Conservation (phyloP, 2,888 invertebrate genomes). For the Hypsopygia costalis region DNA sequence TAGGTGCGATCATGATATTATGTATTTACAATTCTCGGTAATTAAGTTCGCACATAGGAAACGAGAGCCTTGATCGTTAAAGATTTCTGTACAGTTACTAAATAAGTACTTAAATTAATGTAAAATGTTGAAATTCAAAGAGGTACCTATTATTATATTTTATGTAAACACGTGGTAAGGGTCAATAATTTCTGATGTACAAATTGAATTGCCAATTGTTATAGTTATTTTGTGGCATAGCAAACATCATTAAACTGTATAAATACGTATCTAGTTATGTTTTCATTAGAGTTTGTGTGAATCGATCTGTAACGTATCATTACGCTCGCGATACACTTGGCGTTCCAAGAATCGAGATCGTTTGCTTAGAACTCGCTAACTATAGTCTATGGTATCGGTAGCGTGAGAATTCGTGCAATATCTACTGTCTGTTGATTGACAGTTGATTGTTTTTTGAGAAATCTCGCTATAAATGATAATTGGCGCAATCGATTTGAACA, state of each 20-base stretch:
- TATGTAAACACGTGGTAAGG: too few species aligned
- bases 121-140: too few species aligned
- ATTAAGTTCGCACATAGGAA: too few species aligned
- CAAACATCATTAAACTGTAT: background rate
- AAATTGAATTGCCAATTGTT: too few species aligned
- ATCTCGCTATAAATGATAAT: conserved; percentile 11
- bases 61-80: too few species aligned
- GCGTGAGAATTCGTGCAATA: conserved; percentile 63
- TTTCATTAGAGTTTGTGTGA: conserved; percentile 33
- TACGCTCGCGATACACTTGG: conserved; percentile 46
- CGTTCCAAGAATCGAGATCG: conserved; percentile 56
- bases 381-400: conserved; percentile 28
- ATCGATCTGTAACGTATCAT: conserved; percentile 47
- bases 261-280: conserved; percentile 10
- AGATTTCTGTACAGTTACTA: too few species aligned
- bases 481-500: background rate
- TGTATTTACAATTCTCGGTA: too few species aligned
- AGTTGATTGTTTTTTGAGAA: conserved; percentile 34
- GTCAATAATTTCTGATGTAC: too few species aligned
- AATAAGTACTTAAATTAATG: too few species aligned
- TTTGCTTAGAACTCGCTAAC: conserved; percentile 38
- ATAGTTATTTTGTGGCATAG: background rate
- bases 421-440: conserved; percentile 37
- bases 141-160: too few species aligned
- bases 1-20: background rate